A percentile compares a stretch with the other conserved stretches of the same genome.
Conservation (phyloP, 2,113 vertebrate species). For the Vicugna pacos region DNA sequence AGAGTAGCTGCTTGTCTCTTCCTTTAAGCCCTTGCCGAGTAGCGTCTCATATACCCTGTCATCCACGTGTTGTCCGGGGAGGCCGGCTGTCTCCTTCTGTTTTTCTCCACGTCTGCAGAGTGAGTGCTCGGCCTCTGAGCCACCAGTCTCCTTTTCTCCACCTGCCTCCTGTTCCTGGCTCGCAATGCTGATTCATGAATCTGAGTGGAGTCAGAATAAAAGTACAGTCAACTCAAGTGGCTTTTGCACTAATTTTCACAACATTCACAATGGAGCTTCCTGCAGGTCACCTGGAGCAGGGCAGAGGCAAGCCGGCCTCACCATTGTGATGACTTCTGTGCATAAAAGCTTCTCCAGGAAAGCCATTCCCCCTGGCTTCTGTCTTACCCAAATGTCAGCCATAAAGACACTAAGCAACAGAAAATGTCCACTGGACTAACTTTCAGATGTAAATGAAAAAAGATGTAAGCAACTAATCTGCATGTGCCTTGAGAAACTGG, state of each 20-base stretch:
- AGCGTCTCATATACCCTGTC: slow-evolving; percentile 98
- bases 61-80: slow-evolving; percentile 94
- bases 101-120: slow-evolving; percentile 88
- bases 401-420: not conserved
- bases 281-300: not conserved
- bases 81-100: slow-evolving; percentile 80
- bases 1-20: not conserved
- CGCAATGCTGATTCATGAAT: slow-evolving; percentile 95
- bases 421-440: not conserved
- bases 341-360: not conserved
- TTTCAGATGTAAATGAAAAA: not conserved
- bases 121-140: slow-evolving; percentile 87
- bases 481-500: not conserved
- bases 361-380: no score
- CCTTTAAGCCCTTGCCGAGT: slow-evolving; percentile 91
- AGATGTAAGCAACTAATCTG: not conserved
- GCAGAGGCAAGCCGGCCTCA: not conserved
- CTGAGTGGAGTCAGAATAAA: slow-evolving; percentile 81
- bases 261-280: no score
- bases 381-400: not conserved
- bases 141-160: slow-evolving; percentile 91
- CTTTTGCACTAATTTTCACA: not conserved
- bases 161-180: slow-evolving; percentile 94
- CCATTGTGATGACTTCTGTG: not conserved
- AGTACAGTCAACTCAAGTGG: not conserved